A percentile compares a stretch with the other conserved stretches of the same genome.
phyloP scores from a whole-genome alignment of 2,888 invertebrate species.

The Conus canariensis region DNA sequence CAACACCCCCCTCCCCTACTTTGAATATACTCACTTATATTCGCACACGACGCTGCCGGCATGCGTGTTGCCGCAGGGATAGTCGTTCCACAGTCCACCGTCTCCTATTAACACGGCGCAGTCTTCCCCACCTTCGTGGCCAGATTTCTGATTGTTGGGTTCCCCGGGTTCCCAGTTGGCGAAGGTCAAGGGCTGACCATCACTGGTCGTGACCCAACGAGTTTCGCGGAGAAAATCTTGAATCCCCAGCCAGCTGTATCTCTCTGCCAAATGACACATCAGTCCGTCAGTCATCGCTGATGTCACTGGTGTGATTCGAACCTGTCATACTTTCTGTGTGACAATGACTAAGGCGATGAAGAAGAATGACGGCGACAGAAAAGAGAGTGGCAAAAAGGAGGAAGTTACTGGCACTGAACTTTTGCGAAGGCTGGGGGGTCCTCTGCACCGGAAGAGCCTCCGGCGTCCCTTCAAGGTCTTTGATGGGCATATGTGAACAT shows the following conservation, averaged over 20 bases:
- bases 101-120: background rate
- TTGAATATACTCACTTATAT: background rate
- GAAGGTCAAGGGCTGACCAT: background rate
- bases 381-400: too few relatives aligned
- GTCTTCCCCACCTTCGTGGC: constrained; percentile 22
- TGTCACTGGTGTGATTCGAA: too few relatives aligned
- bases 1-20: too few relatives aligned
- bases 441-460: too few relatives aligned
- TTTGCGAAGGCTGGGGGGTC: too few relatives aligned
- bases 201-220: constrained; percentile 6
- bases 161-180: constrained; percentile 23
- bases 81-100: background rate
- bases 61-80: background rate
- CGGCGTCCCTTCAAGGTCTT: too few relatives aligned
- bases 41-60: background rate
- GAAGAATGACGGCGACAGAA: too few relatives aligned
- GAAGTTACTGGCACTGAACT: too few relatives aligned
- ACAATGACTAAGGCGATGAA: too few relatives aligned
- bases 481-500: too few relatives aligned
- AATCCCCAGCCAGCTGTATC: constrained; percentile 5
- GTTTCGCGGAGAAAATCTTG: constrained; percentile 32
- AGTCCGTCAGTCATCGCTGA: too few relatives aligned
- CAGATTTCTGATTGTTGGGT: constrained; percentile 10
- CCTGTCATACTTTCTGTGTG: too few relatives aligned
- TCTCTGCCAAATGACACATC: background rate